Percentiles rank a stretch among this genome's conserved stretches.
These are phyloP conservation scores for Drosophila santomea DNA, from an alignment of 1,140 invertebrate genomes.

Conservation along the genomic window DNA sequence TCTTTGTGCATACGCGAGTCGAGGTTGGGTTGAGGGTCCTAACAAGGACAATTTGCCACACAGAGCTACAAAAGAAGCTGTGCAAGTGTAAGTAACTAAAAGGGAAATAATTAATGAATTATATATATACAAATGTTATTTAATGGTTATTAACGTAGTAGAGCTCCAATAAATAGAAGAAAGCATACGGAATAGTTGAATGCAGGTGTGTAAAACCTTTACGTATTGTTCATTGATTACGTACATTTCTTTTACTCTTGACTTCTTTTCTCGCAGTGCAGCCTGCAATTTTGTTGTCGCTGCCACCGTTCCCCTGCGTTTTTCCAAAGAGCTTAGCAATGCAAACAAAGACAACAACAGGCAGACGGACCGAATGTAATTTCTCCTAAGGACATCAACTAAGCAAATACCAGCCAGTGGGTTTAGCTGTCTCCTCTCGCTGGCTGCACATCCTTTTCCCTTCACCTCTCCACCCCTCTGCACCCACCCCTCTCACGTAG, in stretches of 20 bases:
- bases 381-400: conserved; percentile 59
- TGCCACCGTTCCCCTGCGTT: conserved; percentile 11
- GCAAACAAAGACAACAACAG: conserved; percentile 35
- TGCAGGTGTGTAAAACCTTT: too few relatives aligned
- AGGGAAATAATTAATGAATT: too few relatives aligned
- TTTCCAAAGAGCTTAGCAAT: conserved; percentile 40
- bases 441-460: background rate
- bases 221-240: too few relatives aligned
- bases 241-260: too few relatives aligned
- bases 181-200: too few relatives aligned
- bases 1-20: conserved; percentile 33
- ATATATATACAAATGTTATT: too few relatives aligned
- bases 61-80: background rate
- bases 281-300: conserved; percentile 19
- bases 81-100: background rate
- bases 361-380: conserved; percentile 48
- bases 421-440: background rate
- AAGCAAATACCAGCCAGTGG: conserved; percentile 52
- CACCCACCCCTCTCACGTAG: too few relatives aligned
- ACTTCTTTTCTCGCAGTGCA: background rate
- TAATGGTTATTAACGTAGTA: too few relatives aligned
- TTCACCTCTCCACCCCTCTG: background rate
- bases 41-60: conserved; percentile 31
- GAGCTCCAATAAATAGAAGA: too few relatives aligned
- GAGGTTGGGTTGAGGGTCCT: conserved; percentile 21